Evolutionary conservation across 2,113 vertebrate species (phyloP), one percentile per base, ranked within the genome.

Genomic region (Colossoma macropomum): DNA sequence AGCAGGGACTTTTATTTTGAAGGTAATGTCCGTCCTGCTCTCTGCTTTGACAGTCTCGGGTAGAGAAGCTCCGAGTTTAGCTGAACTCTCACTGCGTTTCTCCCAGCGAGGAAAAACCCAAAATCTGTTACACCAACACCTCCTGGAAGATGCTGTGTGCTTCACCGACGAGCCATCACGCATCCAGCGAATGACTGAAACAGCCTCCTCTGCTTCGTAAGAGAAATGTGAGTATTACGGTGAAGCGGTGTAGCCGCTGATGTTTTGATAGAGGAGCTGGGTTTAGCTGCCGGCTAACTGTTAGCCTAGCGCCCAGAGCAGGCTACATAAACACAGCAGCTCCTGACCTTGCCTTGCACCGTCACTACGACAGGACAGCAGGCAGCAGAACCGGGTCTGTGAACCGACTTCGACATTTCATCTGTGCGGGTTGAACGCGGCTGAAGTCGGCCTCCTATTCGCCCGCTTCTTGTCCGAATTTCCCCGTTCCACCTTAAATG

Each of bases 161-260:
- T 13, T 50, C 48, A 17, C 62, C 79, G 52, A 72, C 59, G 23
- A 72, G 59, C 48, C 45, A n/a, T 32, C 72, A 54, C 80, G 45
- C 25, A 41, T 65, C 63, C 66, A 74, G 45, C 77, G 66, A 72
- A 59, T 80, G 52, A 75, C 52, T 63, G 1, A 68, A 85, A 62
- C 50, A 28, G 27, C 48, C 54, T 63, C n/a, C 25, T 25, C 32
- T 79, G 80, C 65, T n/a, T 21, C 17, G 50, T 68, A 27, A 45
- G 13, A 48, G 16, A 80, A 77, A 77, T 82, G 88, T 89, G 74
- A 89, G 86, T 87, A 74, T 74, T 65, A 68, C 41, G 30, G 23
- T 1, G 1, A n/a, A 27, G 72, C 59, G 50, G 2, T 45, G 41
- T 4, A 45, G 50, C 50, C 17, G 16, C 50, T 52, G 16, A 4